Evolutionary conservation across 2,113 vertebrate species (phyloP).

Genomic region (Phalacrocorax pelagicus): DNA sequence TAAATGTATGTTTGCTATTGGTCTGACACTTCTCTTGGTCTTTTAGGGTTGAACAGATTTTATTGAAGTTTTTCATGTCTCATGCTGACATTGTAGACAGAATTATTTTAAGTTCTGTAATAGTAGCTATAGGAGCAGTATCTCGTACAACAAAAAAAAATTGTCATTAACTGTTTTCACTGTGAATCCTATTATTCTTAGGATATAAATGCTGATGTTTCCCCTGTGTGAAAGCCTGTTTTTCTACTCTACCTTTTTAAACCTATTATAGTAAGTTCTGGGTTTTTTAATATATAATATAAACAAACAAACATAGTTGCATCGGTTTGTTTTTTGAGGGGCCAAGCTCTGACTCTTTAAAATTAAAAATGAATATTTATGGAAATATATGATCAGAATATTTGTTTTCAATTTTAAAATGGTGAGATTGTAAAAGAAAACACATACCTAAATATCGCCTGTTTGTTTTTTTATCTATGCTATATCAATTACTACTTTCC

Average conservation of each 20-base stretch:
- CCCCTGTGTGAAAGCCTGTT: neutral
- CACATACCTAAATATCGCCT: neutral
- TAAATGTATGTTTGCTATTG: slow-evolving; percentile 17
- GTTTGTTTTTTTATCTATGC: neutral
- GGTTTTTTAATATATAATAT: neutral
- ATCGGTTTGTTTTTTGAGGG: neutral
- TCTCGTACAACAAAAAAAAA: neutral
- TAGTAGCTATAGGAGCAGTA: neutral
- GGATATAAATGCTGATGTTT: neutral
- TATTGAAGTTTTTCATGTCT: neutral
- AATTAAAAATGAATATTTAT: neutral
- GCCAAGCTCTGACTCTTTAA: neutral
- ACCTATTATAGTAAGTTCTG: neutral
- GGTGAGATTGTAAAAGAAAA: neutral
- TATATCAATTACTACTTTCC: neutral
- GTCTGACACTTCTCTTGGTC: neutral
- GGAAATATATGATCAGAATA: neutral
- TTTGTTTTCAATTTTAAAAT: neutral
- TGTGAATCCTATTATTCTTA: neutral
- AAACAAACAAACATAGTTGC: neutral
- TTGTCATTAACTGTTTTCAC: neutral
- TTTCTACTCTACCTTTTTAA: neutral
- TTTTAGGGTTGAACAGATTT: neutral
- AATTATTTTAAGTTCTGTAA: neutral
- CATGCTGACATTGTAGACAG: neutral